Evolutionary conservation across 2,888 invertebrate species (phyloP), one percentile per base, ranked within the genome.

Genomic region (Alsophila aescularia): DNA sequence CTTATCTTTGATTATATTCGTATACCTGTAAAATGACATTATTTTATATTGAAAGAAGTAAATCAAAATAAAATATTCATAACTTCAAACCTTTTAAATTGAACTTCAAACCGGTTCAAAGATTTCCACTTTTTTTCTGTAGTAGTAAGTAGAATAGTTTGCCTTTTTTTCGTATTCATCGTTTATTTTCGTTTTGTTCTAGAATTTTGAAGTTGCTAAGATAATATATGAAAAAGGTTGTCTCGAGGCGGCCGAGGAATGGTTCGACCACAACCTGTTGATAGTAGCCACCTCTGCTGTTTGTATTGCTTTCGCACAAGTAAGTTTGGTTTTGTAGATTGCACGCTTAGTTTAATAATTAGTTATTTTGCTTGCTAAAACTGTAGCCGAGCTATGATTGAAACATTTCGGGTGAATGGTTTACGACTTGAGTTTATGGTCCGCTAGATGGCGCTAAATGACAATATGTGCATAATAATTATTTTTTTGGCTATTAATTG

Each of bases 251-350:
- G 96, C 97, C 36, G 98, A 98, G 85, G 96, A 97, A 81, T 99
- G 98, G 99, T 94, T 98, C 76, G 98, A 98, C 88, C 94, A 95
- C 81, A 98, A 99, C 93, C 94, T 99, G 76, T 95, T 99, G 84
- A 94, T 96, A 76, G 97, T 99, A 81, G 97, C 98, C 61, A 96
- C 96, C 48, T 95, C 95, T 66, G 95, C 96, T 79, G 96, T 98
- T 85, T 95, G 96, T 85, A 94, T 96, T 78, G 96, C 98, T 85
- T 97, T 99, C 90, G 94, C 98, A 84, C 98, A 99, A 97, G 98
- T 98, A 93, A 93, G 93, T 93, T 81, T 75, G 67, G 52, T 69
- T 73, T 64, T 70, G 74, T 83, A 80, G 78, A 45, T 60, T 72
- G 86, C 85, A 84, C 54, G 54, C 80, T 54, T 57, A 16, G 10